These are phyloP conservation scores for Ernsta delagoae DNA, from an alignment of 2,888 invertebrate species.

Conservation along the genomic window DNA sequence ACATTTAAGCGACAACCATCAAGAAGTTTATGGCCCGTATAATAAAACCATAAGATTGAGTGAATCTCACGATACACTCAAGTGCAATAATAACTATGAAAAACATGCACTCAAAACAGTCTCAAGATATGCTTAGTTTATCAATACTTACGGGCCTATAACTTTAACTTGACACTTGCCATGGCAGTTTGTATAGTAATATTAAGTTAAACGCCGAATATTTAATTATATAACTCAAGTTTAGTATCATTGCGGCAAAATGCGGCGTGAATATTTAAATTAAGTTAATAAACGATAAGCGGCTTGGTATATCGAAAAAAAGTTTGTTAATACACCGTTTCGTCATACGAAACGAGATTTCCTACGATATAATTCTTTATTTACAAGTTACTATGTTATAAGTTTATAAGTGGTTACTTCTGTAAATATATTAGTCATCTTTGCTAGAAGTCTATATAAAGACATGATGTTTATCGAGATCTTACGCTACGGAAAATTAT, in stretches of 20 bases:
- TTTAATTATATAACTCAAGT: background rate
- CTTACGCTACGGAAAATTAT: constrained; percentile 20
- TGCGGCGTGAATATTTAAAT: background rate
- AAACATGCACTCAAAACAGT: no score
- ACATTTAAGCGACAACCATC: no score
- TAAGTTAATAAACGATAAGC: background rate
- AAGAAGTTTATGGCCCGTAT: no score
- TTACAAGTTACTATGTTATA: background rate
- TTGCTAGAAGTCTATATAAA: constrained; percentile 41
- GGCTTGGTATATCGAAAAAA: background rate
- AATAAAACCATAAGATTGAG: no score
- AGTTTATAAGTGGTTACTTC: background rate
- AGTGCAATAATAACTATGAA: no score
- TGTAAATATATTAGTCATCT: no score
- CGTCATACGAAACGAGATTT: background rate
- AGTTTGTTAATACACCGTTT: background rate
- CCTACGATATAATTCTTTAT: background rate
- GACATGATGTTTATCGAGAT: constrained; percentile 27
- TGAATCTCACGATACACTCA: no score
- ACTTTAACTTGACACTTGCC: no score
- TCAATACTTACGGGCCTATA: no score
- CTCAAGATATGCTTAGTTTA: no score
- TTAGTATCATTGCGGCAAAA: background rate
- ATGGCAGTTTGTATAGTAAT: no score
- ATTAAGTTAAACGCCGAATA: no score